Conservation (phyloP, 1,140 invertebrate genomes). For the Drosophila orena region DNA sequence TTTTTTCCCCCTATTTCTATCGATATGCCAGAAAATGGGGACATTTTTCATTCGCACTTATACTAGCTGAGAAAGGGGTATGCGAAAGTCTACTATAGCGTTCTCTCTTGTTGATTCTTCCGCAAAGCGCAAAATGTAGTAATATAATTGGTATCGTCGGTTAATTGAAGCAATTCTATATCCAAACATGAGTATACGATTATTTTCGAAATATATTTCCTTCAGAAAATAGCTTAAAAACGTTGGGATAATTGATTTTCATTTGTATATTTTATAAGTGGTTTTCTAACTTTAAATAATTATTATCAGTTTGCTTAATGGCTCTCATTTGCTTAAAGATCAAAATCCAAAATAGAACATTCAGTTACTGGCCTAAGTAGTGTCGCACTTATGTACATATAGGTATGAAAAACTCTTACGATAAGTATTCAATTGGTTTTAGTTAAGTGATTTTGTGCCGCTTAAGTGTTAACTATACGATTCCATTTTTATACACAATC, state of each 20-base stretch:
- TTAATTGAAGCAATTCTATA: no score
- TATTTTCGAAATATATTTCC: no score
- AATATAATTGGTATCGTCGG: no score
- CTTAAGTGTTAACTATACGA: slow-evolving; percentile 77
- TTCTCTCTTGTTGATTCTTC: no score
- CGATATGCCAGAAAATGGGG: no score
- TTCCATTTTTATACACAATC: slow-evolving; percentile 46
- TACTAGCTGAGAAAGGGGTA: no score
- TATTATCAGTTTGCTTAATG: slow-evolving; percentile 63
- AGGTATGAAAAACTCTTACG: slow-evolving; percentile 45
- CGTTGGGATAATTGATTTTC: background rate
- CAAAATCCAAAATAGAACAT: slow-evolving; percentile 47
- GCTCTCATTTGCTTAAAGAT: slow-evolving; percentile 42
- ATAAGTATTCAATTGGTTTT: slow-evolving; percentile 53
- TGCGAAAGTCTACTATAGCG: no score
- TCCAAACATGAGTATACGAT: no score
- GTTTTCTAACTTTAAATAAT: slow-evolving; percentile 51
- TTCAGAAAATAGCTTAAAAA: background rate
- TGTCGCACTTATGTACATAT: slow-evolving; percentile 35
- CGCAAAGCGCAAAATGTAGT: no score
- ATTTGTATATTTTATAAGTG: slow-evolving; percentile 51
- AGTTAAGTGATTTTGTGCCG: slow-evolving; percentile 80
- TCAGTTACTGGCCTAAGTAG: slow-evolving; percentile 45
- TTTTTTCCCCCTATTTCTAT: no score
- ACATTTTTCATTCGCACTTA: no score